These are phyloP conservation scores for Pachypeltis micranthus DNA, from an alignment of 1,140 invertebrate species.

Conservation along the genomic window DNA sequence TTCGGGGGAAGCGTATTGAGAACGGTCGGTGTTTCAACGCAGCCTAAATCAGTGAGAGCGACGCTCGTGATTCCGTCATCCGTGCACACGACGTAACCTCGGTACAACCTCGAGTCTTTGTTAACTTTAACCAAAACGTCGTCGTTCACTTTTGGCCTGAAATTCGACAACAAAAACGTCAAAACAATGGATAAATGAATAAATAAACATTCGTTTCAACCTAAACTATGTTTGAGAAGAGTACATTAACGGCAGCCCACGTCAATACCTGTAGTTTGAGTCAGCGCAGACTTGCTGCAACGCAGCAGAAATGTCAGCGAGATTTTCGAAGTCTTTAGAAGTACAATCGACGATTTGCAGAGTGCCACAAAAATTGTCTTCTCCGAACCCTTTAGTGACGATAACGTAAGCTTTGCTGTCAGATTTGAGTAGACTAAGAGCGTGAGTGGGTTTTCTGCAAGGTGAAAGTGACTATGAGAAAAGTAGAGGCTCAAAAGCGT, in stretches of 20 bases:
- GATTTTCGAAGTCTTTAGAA: background rate
- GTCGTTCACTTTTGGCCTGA: background rate
- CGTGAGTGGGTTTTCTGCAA: background rate
- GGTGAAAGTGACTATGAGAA: background rate
- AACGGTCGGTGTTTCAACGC: background rate
- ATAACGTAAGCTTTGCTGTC: background rate
- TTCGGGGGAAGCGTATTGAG: background rate
- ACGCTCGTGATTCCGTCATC: background rate
- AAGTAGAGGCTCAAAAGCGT: no score
- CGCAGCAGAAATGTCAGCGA: background rate
- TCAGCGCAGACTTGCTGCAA: background rate
- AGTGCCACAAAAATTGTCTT: background rate
- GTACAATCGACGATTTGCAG: background rate
- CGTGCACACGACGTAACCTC: background rate
- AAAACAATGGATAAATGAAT: background rate
- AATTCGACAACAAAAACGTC: background rate
- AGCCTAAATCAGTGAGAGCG: background rate
- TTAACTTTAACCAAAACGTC: background rate
- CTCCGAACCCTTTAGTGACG: background rate
- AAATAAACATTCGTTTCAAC: background rate
- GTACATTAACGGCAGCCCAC: background rate
- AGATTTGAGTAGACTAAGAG: background rate
- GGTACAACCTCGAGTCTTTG: background rate
- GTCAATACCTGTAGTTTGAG: background rate
- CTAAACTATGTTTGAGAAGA: background rate